These are phyloP conservation scores for Rhabditophanes sp. DNA, from an alignment of 2,888 invertebrate genomes.

Conservation along the genomic window DNA sequence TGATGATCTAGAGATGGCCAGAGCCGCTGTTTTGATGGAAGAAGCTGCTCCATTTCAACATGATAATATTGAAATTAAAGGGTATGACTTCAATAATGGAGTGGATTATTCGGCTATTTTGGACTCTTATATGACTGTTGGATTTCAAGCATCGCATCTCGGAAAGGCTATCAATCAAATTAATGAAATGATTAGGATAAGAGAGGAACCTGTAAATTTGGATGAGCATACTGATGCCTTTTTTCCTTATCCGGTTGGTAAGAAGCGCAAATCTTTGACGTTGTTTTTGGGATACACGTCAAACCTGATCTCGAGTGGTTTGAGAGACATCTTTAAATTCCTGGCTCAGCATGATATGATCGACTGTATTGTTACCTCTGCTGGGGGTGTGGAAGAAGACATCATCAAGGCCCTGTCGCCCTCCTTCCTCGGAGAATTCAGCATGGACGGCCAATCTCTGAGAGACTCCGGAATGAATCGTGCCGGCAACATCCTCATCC, in stretches of 20 bases:
- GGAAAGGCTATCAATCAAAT: slow-evolving; percentile 61
- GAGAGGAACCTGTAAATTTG: slow-evolving; percentile 13
- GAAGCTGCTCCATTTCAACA: slow-evolving; percentile 1
- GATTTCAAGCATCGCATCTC: slow-evolving; percentile 95
- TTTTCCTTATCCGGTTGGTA: slow-evolving; percentile 35
- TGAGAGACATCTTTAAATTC: slow-evolving; percentile 75
- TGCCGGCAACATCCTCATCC: slow-evolving; percentile 81
- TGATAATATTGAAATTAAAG: slow-evolving; percentile 47
- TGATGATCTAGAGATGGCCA: neutral
- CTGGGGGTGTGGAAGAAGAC: slow-evolving; percentile 95
- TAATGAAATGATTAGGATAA: slow-evolving; percentile 26
- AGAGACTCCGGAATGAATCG: slow-evolving; percentile 73
- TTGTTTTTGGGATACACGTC: slow-evolving; percentile 93
- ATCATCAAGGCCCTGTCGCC: slow-evolving; percentile 92
- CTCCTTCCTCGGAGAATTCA: slow-evolving; percentile 56
- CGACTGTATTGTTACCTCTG: slow-evolving; percentile 89
- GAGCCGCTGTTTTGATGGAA: neutral
- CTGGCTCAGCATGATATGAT: slow-evolving; percentile 60
- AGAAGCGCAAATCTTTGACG: slow-evolving; percentile 56
- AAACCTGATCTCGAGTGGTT: slow-evolving; percentile 83
- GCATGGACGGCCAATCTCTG: slow-evolving; percentile 46
- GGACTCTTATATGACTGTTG: slow-evolving; percentile 61
- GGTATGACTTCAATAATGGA: slow-evolving; percentile 83
- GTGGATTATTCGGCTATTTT: slow-evolving; percentile 69
- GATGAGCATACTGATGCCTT: slow-evolving; percentile 14